A percentile compares a stretch with the other conserved stretches of the same genome.
These are phyloP conservation scores for Oreochromis tanganicae DNA, from an alignment of 2,113 vertebrate genomes.

Conservation along the genomic window DNA sequence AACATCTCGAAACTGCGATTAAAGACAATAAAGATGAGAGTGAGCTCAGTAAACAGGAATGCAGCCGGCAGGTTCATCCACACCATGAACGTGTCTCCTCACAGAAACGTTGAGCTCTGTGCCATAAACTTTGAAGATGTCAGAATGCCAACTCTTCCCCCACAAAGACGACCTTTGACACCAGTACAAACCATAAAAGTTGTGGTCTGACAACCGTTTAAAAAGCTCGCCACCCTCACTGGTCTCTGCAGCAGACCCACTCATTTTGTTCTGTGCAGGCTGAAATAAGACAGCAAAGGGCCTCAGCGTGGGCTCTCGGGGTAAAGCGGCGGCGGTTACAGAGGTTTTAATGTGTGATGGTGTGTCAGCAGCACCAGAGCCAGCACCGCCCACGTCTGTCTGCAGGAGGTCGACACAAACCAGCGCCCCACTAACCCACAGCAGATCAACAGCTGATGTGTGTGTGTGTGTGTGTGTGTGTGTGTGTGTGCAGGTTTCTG, in stretches of 20 bases:
- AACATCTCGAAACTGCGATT: not conserved
- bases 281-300: not conserved
- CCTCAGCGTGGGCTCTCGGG: not conserved
- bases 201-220: not conserved
- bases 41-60: not conserved
- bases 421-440: not conserved
- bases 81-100: not conserved
- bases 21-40: not conserved
- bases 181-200: not conserved
- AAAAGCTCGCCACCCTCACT: not conserved
- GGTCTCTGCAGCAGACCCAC: not conserved
- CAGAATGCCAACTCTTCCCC: not conserved
- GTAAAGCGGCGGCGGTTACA: not conserved
- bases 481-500: slow-evolving; percentile 80
- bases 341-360: not conserved
- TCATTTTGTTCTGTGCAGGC: not conserved
- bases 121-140: not conserved
- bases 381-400: not conserved
- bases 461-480: not conserved
- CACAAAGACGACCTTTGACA: not conserved
- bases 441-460: not conserved
- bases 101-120: not conserved
- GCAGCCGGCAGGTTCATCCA: not conserved
- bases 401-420: not conserved
- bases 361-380: not conserved